Evolutionary conservation across 2,113 vertebrate species (phyloP), one percentile per base, ranked within the genome.

Genomic region (Rynchops niger): DNA sequence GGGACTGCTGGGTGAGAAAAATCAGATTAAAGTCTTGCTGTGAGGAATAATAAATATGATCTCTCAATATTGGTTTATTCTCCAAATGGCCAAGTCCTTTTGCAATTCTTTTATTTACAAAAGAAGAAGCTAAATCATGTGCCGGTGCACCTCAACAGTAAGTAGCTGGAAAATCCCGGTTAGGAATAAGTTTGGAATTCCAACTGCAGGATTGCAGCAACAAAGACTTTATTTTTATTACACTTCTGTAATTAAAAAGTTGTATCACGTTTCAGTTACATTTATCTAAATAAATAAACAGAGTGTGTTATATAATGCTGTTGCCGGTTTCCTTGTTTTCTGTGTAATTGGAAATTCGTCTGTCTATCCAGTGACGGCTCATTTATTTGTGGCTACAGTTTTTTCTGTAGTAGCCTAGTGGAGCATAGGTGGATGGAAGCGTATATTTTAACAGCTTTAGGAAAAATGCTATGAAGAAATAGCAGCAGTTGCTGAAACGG

Each of bases 221-320:
- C 47, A 76, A 72, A 74, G 32, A 43, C 0, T 16, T 20, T 67
- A 59, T 93, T 97, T 95, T 93, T 91, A 50, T 72, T 84, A 84
- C 50, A 40, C 1, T 81, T 81, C 1, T 84, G 26, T 83, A 91
- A 47, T 91, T 85, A 87, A 80, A 85, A 87, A 69, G 14, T 82
- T 93, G 61, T 93, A 77, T 73, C 59, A 36, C n/a, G 1, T 80
- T 73, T 88, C 45, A 52, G 43, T 93, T 87, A 69, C 15, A 9
- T 76, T 95, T 91, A 36, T 82, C 90, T 43, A 70, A 97, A 95
- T 95, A 96, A 96, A 97, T 56, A 62, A 94, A 94, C 69, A 4
- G 6, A 61, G 19, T 32, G 5, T 40, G 43, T 65, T 90, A 22
- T n/a, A 20, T 61, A 85, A 69, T 30, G 43, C 27, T 19, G 47